A percentile compares a stretch with the other conserved stretches of the same genome.
phyloP scores from a whole-genome alignment of 2,113 vertebrate genomes.

The Platichthys flesus region DNA sequence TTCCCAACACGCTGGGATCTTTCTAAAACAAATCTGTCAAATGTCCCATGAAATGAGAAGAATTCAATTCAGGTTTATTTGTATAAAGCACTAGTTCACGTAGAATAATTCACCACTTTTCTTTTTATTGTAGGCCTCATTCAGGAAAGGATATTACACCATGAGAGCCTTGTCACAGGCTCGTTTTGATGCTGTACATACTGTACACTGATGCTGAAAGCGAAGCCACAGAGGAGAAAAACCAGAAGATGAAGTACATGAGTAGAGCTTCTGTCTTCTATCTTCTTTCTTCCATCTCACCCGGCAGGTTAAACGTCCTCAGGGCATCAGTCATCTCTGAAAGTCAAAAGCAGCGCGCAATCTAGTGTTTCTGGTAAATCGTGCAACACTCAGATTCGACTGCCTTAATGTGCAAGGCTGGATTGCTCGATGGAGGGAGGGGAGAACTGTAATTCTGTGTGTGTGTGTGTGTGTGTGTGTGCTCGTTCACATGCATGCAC shows the following conservation, averaged over 20 bases:
- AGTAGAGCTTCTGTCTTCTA: conserved; percentile 26
- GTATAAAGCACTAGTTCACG: too few relatives aligned
- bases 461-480: not conserved
- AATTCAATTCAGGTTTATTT: too few relatives aligned
- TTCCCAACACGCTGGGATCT: too few relatives aligned
- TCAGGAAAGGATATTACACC: not conserved
- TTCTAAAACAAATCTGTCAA: too few relatives aligned
- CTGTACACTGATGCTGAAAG: conserved; percentile 12
- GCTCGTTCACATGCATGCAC: conserved; percentile 22
- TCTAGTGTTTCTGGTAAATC: conserved; percentile 33
- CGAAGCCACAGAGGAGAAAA: not conserved
- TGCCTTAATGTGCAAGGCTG: conserved; percentile 43
- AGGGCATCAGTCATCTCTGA: conserved; percentile 38
- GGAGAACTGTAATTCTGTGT: conserved; percentile 12
- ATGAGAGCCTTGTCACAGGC: not conserved
- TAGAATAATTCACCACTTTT: too few relatives aligned
- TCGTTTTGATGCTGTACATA: not conserved
- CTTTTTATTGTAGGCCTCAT: too few relatives aligned
- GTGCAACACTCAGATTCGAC: conserved; percentile 31
- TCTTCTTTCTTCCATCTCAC: conserved; percentile 16
- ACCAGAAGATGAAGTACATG: conserved; percentile 10
- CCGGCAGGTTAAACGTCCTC: conserved; percentile 33
- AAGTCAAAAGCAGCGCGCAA: conserved; percentile 22
- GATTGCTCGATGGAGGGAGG: conserved; percentile 24
- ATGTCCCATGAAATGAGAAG: too few relatives aligned